Percentiles rank a stretch among this genome's conserved stretches.
phyloP scores from a whole-genome alignment of 2,113 vertebrate genomes.

The Myodes glareolus region DNA sequence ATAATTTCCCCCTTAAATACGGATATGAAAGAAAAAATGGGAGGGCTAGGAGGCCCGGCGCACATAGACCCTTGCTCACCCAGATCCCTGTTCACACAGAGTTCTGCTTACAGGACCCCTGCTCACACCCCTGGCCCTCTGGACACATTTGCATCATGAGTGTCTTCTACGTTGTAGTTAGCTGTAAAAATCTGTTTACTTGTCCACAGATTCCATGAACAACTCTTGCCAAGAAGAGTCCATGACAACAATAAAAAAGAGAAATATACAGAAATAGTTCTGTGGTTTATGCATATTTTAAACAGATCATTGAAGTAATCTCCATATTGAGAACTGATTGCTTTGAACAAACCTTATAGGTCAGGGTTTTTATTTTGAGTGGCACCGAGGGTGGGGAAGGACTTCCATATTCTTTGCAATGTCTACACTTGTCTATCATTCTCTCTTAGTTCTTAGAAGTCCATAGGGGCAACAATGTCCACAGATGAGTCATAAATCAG shows the following conservation, averaged over 20 bases:
- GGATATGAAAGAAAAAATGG: constrained; percentile 7
- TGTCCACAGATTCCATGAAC: background rate
- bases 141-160: background rate
- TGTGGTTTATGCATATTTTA: background rate
- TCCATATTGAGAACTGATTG: background rate
- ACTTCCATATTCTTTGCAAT: background rate
- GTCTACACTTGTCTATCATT: background rate
- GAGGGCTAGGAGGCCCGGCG: background rate
- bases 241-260: background rate
- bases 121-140: background rate
- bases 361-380: background rate
- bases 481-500: background rate
- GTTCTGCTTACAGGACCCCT: background rate
- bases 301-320: background rate
- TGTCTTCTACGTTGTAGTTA: background rate
- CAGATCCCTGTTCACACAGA: background rate
- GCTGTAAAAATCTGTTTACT: background rate
- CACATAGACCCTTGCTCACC: background rate
- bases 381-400: background rate
- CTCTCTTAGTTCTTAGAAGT: background rate
- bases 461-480: background rate
- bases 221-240: background rate
- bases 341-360: background rate
- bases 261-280: background rate
- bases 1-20: constrained; percentile 68